Evolutionary conservation across 2,888 invertebrate genomes (phyloP).

Genomic region (Rotaria magnacalcarata): DNA sequence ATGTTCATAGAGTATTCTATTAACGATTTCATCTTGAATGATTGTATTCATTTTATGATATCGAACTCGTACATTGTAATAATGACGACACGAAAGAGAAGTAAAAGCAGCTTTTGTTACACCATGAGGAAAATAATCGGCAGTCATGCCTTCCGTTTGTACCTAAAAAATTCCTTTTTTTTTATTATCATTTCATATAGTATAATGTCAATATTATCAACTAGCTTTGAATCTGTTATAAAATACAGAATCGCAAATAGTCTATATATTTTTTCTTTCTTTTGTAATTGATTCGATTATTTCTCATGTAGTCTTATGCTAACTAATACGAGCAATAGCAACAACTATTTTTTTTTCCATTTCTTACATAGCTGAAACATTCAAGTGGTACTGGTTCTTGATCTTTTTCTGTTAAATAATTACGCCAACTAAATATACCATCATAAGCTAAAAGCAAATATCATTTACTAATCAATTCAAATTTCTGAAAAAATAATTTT

Average conservation of each 20-base stretch:
- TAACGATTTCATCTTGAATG: neutral
- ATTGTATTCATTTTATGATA: constrained; percentile 24
- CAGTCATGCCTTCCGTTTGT: constrained; percentile 1
- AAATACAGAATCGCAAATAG: too few relatives aligned
- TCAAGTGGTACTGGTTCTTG: constrained; percentile 32
- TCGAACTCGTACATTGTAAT: constrained; percentile 10
- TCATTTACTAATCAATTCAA: neutral
- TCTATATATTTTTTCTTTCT: too few relatives aligned
- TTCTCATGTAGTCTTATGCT: too few relatives aligned
- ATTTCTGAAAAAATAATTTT: neutral
- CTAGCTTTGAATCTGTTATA: too few relatives aligned
- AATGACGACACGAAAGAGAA: constrained; percentile 3
- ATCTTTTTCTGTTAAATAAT: constrained; percentile 33
- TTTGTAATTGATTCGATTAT: too few relatives aligned
- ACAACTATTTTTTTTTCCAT: neutral
- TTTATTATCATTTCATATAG: too few relatives aligned
- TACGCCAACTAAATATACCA: constrained; percentile 21
- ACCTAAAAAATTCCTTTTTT: neutral
- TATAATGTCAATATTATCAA: too few relatives aligned
- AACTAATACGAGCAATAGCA: too few relatives aligned
- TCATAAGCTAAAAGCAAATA: neutral
- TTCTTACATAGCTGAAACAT: constrained; percentile 36
- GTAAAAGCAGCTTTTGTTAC: neutral
- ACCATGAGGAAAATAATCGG: neutral
- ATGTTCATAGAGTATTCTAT: neutral